Base-by-base conservation (phyloP, 1,140 invertebrate genomes). In the Lucilia cuprina region DNA sequence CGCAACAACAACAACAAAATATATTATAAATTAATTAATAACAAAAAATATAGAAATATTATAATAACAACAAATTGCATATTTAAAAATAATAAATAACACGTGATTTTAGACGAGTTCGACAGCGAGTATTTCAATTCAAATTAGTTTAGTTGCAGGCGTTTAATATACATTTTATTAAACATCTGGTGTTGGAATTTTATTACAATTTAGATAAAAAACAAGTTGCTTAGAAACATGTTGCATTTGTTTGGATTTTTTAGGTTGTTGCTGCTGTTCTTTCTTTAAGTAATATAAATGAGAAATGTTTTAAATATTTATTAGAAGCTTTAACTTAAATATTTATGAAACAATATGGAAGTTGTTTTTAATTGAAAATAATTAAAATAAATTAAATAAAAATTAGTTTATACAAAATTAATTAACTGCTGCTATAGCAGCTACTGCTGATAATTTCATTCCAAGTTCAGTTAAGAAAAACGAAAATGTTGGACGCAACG, bases 161-260 rank as follows among this genome's bases (percentile, higher is more conserved):
- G 65, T 70, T 70, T 70, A 30, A 30, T 30, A 30, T 30, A 30
- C 3, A n/a, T 30, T 30, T 30, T 30, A 1, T 55, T 70, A 21
- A 70, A 70, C 65, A 70, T 70, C 65, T 70, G 65, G 4, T 70
- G 19, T 70, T 70, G 19, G 19, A 70, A 25, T 70, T 70, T 55
- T 55, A 55, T 25, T 12, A 70, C 21, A 70, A 70, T 70, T 70
- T 70, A 21, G n/a, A 70, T 70, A 70, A 21, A n/a, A 30, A 70
- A 70, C 17, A 70, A 70, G 65, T 70, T 70, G 65, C 65, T 70
- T 70, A n/a, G 19, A 70, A 70, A 70, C 19, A 70, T 70, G 65
- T 19, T 70, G 65, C 55, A 60, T 17, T 60, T 70, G 8, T 25
- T 70, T 21, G 8, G 65, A 21, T 21, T 55, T 55, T 17, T 5